Conservation (phyloP, 2,797 vertebrate species). For the Melanotaenia pygmaea region DNA sequence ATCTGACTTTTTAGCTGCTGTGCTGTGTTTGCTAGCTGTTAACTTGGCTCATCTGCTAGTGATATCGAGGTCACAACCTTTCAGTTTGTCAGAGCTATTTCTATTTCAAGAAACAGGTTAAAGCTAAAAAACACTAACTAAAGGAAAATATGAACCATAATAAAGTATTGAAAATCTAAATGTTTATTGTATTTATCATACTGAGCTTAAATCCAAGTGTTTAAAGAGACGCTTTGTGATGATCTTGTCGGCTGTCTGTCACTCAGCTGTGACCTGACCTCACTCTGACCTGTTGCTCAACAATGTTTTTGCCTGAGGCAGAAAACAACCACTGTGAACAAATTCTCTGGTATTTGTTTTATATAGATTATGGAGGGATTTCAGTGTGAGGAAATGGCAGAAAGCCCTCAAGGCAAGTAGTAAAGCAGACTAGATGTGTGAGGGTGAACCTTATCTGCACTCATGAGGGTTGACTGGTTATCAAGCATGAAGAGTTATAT, state of each 20-base stretch:
- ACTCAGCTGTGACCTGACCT: conserved; percentile 54
- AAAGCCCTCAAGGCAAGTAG: conserved; percentile 51
- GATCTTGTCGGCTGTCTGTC: conserved; percentile 59
- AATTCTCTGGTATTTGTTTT: conserved; percentile 62
- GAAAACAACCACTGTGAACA: conserved; percentile 57
- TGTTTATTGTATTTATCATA: conserved; percentile 13
- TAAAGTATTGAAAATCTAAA: background rate
- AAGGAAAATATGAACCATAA: background rate
- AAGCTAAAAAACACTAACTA: background rate
- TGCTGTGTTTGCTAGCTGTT: background rate
- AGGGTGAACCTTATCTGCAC: conserved; percentile 17
- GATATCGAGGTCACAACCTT: background rate
- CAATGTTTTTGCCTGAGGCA: conserved; percentile 51
- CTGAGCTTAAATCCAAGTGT: conserved; percentile 12
- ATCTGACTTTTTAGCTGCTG: background rate
- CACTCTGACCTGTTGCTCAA: conserved; percentile 59
- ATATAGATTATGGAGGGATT: conserved; percentile 64
- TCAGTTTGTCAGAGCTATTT: background rate
- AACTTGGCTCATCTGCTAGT: background rate
- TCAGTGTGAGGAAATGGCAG: conserved; percentile 50
- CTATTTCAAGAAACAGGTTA: no score
- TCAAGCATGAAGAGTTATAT: conserved; percentile 19
- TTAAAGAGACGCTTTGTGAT: conserved; percentile 34
- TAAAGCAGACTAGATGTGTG: conserved; percentile 31
- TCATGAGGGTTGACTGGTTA: conserved; percentile 28